A percentile compares a stretch with the other conserved stretches of the same genome.
These are phyloP conservation scores for Mactromeris polynyma DNA, from an alignment of 2,888 invertebrate genomes.

Conservation along the genomic window DNA sequence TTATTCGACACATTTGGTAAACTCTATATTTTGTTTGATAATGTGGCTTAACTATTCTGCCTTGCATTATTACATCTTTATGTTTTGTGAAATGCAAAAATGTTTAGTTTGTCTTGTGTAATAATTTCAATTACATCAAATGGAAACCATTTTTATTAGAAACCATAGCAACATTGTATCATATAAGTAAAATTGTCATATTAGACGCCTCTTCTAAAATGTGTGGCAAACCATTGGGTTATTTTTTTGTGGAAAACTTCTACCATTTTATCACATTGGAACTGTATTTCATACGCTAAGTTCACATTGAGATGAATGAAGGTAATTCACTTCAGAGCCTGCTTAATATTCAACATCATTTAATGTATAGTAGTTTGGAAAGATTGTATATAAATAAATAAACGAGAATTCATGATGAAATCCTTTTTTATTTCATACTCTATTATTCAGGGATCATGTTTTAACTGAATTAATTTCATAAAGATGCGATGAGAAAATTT, in stretches of 20 bases:
- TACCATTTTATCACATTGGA: not conserved
- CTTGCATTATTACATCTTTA: no score
- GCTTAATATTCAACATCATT: constrained; percentile 17
- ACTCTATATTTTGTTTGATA: no score
- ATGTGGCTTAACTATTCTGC: no score
- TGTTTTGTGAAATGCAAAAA: no score
- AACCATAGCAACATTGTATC: no score
- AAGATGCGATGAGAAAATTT: not conserved
- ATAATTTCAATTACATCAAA: no score
- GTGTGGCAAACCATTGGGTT: no score
- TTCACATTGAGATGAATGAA: not conserved
- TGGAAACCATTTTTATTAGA: no score
- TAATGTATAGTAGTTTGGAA: constrained; percentile 6
- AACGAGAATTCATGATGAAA: not conserved
- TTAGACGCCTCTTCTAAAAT: no score
- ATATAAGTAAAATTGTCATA: no score
- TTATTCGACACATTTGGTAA: no score
- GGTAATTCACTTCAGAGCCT: not conserved
- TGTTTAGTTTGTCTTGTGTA: no score
- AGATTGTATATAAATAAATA: not conserved
- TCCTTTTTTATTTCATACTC: constrained; percentile 4
- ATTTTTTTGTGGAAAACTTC: not conserved
- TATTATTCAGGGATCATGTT: not conserved
- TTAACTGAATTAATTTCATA: not conserved
- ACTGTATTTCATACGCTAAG: not conserved